Percentiles rank a stretch among this genome's conserved stretches.
These are phyloP conservation scores for Coracopsis vasa DNA, from an alignment of 2,113 vertebrate genomes.

Conservation along the genomic window DNA sequence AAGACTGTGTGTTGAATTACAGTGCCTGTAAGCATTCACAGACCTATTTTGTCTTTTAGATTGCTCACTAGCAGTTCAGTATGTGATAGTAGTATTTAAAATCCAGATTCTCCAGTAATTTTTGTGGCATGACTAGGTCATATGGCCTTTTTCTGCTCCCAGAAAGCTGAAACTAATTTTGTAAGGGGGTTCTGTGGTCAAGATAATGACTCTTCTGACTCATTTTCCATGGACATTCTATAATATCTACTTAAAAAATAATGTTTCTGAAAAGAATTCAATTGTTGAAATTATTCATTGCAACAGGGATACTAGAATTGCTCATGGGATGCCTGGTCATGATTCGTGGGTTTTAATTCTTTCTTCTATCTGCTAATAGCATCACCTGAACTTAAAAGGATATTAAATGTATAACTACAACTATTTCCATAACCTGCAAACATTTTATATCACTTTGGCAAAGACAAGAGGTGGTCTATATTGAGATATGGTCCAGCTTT, in stretches of 20 bases:
- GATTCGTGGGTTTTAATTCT: background rate
- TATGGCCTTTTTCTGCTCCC: background rate
- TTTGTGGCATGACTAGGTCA: background rate
- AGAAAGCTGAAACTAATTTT: background rate
- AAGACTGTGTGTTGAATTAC: background rate
- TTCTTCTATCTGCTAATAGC: background rate
- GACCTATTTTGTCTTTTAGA: constrained; percentile 8
- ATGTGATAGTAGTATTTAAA: background rate
- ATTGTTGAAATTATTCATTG: background rate
- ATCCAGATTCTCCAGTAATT: background rate
- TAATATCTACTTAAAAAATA: background rate
- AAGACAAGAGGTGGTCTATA: background rate
- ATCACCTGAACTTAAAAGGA: background rate
- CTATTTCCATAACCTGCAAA: background rate
- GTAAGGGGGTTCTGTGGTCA: background rate
- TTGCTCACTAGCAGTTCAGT: background rate
- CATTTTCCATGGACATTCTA: background rate
- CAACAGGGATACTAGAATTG: background rate
- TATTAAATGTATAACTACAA: background rate
- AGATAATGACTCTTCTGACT: constrained; percentile 5
- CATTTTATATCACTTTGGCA: background rate
- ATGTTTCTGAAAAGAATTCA: background rate
- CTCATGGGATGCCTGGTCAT: background rate
- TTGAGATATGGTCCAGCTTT: background rate
- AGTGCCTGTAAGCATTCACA: background rate